These are phyloP conservation scores for Promerops cafer DNA, from an alignment of 2,113 vertebrate genomes.

Conservation along the genomic window DNA sequence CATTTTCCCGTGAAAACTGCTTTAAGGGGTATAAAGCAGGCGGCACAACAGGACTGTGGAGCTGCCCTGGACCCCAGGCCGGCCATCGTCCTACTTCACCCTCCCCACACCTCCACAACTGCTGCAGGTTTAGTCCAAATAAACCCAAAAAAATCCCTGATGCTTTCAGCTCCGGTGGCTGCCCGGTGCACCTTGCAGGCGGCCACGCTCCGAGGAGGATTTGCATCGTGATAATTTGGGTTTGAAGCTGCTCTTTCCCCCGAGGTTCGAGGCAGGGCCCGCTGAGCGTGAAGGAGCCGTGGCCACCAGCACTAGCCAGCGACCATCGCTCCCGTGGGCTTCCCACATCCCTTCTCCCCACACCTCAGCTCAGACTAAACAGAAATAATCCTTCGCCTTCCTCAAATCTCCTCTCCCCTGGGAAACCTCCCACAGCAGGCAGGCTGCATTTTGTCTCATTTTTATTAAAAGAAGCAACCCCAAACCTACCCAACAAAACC, in stretches of 20 bases:
- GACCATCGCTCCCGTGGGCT: rapidly evolving
- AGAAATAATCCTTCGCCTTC: neutral
- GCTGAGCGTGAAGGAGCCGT: neutral
- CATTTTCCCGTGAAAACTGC: neutral
- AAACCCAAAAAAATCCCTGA: neutral
- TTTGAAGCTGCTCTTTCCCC: neutral
- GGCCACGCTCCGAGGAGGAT: neutral
- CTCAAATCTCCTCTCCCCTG: neutral
- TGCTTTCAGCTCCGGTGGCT: neutral
- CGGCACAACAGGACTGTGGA: neutral
- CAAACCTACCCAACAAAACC: neutral
- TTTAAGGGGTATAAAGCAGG: neutral
- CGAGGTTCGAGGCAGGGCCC: neutral
- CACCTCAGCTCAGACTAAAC: neutral
- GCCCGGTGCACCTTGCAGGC: neutral
- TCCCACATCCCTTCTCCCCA: neutral
- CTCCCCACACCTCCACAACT: neutral
- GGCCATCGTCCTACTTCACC: neutral
- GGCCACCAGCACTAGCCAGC: neutral
- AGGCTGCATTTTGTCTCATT: neutral
- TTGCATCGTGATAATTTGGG: neutral
- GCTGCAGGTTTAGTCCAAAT: neutral
- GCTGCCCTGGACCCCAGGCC: rapidly evolving
- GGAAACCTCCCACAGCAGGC: neutral
- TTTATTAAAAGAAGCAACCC: neutral